Evolutionary conservation across 2,113 vertebrate species (phyloP).

Genomic region (Craseonycteris thonglongyai): DNA sequence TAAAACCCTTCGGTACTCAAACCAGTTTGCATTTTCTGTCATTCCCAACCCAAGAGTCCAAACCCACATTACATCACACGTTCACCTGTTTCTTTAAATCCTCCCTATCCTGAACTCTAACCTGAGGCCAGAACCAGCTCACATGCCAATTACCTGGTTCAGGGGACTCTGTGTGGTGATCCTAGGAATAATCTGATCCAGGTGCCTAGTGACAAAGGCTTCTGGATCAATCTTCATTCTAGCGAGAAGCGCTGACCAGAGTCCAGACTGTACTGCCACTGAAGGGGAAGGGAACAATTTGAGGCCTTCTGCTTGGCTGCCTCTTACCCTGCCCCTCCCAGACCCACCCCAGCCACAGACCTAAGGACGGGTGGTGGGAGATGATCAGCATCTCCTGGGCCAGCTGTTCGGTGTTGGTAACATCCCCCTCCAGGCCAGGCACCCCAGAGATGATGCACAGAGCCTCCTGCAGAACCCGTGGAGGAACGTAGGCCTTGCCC

Average conservation of each 20-base stretch:
- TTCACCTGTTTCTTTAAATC: neutral
- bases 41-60: neutral
- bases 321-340: neutral
- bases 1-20: neutral
- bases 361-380: constrained; percentile 92
- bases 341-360: constrained; percentile 72
- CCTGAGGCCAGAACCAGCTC: neutral
- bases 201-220: constrained; percentile 87
- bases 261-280: constrained; percentile 84
- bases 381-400: constrained; percentile 90
- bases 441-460: constrained; percentile 86
- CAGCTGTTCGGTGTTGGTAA: constrained; percentile 84
- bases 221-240: constrained; percentile 90
- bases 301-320: neutral
- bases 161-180: constrained; percentile 80
- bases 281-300: neutral
- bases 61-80: neutral
- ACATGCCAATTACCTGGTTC: constrained; percentile 82
- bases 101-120: neutral
- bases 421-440: constrained; percentile 84
- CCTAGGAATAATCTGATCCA: constrained; percentile 86
- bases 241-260: constrained; percentile 89
- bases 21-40: neutral
- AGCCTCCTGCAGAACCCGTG: constrained; percentile 88
- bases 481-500: constrained; percentile 84